Percentiles rank a stretch among this genome's conserved stretches.
These are phyloP conservation scores for Ptiloglossa arizonensis DNA, from an alignment of 1,140 invertebrate genomes.

Conservation along the genomic window DNA sequence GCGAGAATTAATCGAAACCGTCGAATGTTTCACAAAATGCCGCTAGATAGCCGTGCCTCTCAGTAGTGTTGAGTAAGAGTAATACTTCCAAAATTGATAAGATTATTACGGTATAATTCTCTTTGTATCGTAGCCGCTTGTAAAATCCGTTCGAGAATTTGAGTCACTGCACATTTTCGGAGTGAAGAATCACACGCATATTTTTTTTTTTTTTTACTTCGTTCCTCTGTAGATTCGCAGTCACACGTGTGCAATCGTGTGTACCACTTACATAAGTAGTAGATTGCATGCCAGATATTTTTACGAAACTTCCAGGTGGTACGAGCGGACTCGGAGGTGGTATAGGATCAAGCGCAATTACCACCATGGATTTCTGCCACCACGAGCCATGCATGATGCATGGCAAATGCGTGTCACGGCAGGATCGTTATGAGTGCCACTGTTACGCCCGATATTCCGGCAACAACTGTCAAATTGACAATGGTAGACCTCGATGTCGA, in stretches of 20 bases:
- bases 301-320: slow-evolving; percentile 77
- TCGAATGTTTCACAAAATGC: not conserved
- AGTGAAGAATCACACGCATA: slow-evolving; percentile 22
- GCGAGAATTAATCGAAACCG: too few species aligned
- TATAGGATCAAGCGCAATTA: slow-evolving; percentile 63
- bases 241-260: not conserved
- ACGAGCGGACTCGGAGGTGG: slow-evolving; percentile 65
- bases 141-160: not conserved
- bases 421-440: slow-evolving; percentile 89
- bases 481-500: slow-evolving; percentile 78
- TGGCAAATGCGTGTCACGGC: slow-evolving; percentile 88
- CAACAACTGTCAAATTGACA: slow-evolving; percentile 92
- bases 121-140: not conserved
- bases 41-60: not conserved
- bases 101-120: not conserved
- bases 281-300: slow-evolving; percentile 69
- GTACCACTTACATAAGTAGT: slow-evolving; percentile 20
- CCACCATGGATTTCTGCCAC: slow-evolving; percentile 87
- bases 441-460: slow-evolving; percentile 90
- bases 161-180: slow-evolving; percentile 6
- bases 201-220: not conserved
- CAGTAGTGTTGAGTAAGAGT: not conserved
- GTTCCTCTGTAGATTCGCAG: not conserved
- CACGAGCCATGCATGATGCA: slow-evolving; percentile 91
- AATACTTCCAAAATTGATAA: not conserved